phyloP scores from a whole-genome alignment of 1,140 invertebrate genomes.

The Lycorma delicatula region DNA sequence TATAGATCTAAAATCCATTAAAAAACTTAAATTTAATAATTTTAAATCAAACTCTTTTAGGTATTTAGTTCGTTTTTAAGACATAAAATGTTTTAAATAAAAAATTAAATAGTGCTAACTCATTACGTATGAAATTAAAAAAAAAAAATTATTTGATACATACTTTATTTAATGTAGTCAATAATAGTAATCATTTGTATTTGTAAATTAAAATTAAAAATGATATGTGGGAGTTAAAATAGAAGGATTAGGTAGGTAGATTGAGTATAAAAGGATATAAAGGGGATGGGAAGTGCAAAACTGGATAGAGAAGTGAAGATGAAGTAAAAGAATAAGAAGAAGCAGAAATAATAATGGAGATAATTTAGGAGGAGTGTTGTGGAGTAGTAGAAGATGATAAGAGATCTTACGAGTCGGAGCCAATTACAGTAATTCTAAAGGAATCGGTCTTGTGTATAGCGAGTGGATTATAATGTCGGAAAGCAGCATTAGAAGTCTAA shows the following conservation, averaged over 20 bases:
- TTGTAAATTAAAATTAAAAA: neutral
- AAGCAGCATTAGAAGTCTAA: too few relatives aligned
- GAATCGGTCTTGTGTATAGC: neutral
- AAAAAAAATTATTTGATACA: neutral
- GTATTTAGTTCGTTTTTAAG: too few relatives aligned
- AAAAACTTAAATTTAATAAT: too few relatives aligned
- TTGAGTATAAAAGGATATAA: constrained; percentile 1
- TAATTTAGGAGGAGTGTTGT: constrained; percentile 4
- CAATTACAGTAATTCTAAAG: constrained; percentile 5
- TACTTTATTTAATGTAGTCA: neutral
- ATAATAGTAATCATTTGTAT: neutral
- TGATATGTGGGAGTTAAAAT: too few relatives aligned
- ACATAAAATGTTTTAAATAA: too few relatives aligned
- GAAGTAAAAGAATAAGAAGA: neutral
- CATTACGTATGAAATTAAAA: neutral
- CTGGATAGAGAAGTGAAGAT: neutral
- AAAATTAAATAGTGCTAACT: too few relatives aligned
- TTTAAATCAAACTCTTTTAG: too few relatives aligned
- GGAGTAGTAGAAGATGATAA: neutral
- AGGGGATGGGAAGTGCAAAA: neutral
- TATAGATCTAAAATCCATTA: too few relatives aligned
- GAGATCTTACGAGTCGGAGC: neutral
- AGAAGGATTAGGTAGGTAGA: too few relatives aligned
- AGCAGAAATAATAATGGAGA: constrained; percentile 2
- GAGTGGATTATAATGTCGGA: constrained; percentile 5